phyloP scores from a whole-genome alignment of 2,113 vertebrate genomes.

The Aldabrachelys gigantea region DNA sequence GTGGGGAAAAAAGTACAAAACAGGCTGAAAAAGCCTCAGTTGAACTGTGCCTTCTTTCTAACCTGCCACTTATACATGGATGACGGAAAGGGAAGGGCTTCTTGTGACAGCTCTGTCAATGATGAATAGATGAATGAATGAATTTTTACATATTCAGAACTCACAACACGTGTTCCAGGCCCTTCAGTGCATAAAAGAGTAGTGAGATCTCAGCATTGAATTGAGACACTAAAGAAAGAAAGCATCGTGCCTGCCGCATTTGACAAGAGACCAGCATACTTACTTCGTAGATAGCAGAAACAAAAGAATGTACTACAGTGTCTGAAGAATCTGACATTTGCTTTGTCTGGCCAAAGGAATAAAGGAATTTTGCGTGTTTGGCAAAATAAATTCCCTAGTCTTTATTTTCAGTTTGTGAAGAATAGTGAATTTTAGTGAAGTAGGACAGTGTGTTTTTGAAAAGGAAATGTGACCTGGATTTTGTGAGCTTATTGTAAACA shows the following conservation, averaged over 20 bases:
- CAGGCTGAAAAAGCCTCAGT: conserved; percentile 41
- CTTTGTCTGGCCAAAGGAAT: conserved; percentile 75
- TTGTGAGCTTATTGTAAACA: conserved; percentile 72
- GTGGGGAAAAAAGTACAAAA: conserved; percentile 52
- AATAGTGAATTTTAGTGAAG: conserved; percentile 23
- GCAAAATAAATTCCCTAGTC: conserved; percentile 51
- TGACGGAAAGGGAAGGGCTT: conserved; percentile 67
- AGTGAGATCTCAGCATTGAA: conserved; percentile 45
- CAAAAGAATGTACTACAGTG: conserved; percentile 78
- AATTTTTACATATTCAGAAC: conserved; percentile 69
- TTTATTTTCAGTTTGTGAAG: neutral
- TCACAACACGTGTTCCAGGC: conserved; percentile 72
- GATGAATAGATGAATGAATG: conserved; percentile 77
- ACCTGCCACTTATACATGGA: conserved; percentile 38
- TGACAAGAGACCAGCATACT: conserved; percentile 53
- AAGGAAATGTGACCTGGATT: conserved; percentile 77
- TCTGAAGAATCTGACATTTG: conserved; percentile 75
- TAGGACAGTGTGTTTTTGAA: conserved; percentile 50
- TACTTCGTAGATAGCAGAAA: conserved; percentile 74
- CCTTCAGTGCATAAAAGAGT: conserved; percentile 65
- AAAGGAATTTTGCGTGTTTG: conserved; percentile 73
- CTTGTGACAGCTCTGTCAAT: conserved; percentile 58
- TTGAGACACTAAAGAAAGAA: conserved; percentile 22
- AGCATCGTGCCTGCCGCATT: conserved; percentile 32
- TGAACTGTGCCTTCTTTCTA: neutral